Evolutionary conservation across 2,797 vertebrate species (phyloP).

Genomic region (Steatocranus sp.): DNA sequence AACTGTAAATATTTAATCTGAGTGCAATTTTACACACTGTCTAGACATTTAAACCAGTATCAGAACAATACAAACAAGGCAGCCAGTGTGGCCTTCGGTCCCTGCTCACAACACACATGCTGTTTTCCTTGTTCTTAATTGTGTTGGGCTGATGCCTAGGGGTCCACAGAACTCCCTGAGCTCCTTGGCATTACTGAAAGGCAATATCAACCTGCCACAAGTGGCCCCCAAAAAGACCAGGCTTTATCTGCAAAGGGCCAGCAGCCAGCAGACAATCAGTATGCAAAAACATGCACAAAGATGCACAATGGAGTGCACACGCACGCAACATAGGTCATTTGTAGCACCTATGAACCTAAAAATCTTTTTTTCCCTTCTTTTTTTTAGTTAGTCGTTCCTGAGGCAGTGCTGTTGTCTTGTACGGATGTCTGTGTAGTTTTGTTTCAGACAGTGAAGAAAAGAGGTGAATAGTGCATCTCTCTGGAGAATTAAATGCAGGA

Average conservation of each 20-base stretch:
- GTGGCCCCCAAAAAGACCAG: conserved; percentile 56
- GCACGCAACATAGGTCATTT: conserved; percentile 63
- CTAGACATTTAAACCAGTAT: conserved; percentile 36
- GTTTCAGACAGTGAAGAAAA: not conserved
- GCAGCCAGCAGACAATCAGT: conserved; percentile 65
- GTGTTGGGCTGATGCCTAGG: conserved; percentile 65
- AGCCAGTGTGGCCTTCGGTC: conserved; percentile 26
- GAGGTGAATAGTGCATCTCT: not conserved
- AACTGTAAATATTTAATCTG: conserved; percentile 42
- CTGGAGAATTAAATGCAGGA: conserved; percentile 6
- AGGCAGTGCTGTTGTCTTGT: conserved; percentile 45
- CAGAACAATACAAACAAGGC: conserved; percentile 52
- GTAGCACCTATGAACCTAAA: conserved; percentile 57
- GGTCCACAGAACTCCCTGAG: conserved; percentile 55
- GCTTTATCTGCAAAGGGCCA: conserved; percentile 79
- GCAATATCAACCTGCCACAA: conserved; percentile 65
- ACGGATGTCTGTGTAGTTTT: conserved; percentile 15
- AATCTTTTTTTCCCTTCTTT: not conserved
- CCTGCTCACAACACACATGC: conserved; percentile 42
- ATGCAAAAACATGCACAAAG: conserved; percentile 61
- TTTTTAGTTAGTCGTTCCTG: conserved; percentile 34
- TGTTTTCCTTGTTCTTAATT: conserved; percentile 70
- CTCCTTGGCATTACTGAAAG: conserved; percentile 56
- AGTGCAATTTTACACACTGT: conserved; percentile 42
- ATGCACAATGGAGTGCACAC: conserved; percentile 61